A percentile compares a stretch with the other conserved stretches of the same genome.
phyloP scores from a whole-genome alignment of 2,888 invertebrate species.

The Ormyrus nitidulus region DNA sequence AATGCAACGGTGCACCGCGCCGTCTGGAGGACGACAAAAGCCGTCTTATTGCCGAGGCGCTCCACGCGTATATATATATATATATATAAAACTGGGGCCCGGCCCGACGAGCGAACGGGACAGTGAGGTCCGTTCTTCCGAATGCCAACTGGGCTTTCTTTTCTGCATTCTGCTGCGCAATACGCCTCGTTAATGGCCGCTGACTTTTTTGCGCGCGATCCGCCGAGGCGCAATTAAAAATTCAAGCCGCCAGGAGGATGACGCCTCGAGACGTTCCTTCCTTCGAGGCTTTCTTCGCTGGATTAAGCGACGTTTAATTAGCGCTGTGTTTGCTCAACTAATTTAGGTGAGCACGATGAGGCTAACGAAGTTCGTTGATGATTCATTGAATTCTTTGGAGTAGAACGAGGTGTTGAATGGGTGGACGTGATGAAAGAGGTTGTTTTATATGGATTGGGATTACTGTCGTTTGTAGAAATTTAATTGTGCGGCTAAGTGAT shows the following conservation, averaged over 20 bases:
- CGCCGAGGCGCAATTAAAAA: conserved; percentile 7
- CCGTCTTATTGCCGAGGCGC: not conserved
- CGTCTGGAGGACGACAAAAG: not conserved
- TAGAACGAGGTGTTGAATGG: not conserved
- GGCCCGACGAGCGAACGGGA: not conserved
- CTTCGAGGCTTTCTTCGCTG: not conserved
- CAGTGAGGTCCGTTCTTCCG: conserved; percentile 15
- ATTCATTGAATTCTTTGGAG: not conserved
- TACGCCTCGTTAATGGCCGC: not conserved
- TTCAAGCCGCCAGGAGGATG: conserved; percentile 3
- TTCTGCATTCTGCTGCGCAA: not conserved
- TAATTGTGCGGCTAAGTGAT: too few relatives aligned
- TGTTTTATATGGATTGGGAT: not conserved
- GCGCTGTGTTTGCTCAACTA: not conserved
- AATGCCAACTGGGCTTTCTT: not conserved
- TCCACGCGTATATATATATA: not conserved
- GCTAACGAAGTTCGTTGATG: not conserved
- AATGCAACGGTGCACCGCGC: not conserved
- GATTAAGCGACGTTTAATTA: conserved; percentile 15
- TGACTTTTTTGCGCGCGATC: not conserved
- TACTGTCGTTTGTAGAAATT: not conserved
- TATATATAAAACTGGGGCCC: too few relatives aligned
- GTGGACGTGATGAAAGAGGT: not conserved
- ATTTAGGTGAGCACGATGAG: conserved; percentile 1
- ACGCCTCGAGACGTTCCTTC: not conserved